phyloP scores from a whole-genome alignment of 2,888 invertebrate species.

The Spilarctia lutea region DNA sequence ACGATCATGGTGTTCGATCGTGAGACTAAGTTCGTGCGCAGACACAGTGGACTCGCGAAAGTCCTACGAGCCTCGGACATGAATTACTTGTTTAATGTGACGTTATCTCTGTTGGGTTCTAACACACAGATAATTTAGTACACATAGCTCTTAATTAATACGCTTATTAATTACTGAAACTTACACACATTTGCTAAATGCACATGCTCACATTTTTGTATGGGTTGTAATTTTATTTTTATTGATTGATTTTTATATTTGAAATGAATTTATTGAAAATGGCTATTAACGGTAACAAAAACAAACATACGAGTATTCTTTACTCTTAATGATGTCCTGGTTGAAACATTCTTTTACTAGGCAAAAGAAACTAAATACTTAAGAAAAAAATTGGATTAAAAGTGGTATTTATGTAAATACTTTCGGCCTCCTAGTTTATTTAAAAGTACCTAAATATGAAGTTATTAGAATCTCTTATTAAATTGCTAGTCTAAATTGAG shows the following conservation, averaged over 20 bases:
- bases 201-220: background rate
- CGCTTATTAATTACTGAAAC: background rate
- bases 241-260: background rate
- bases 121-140: background rate
- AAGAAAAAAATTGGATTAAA: background rate
- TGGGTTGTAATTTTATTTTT: background rate
- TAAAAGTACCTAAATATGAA: background rate
- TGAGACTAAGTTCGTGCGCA: slow-evolving; percentile 78
- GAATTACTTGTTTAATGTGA: slow-evolving; percentile 67
- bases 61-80: slow-evolving; percentile 61
- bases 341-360: background rate
- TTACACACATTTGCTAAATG: background rate
- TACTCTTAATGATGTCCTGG: background rate
- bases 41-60: slow-evolving; percentile 66
- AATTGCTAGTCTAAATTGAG: slow-evolving; percentile 23
- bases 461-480: background rate
- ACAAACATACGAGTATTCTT: background rate
- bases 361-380: too few species aligned
- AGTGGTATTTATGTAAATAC: background rate
- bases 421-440: background rate
- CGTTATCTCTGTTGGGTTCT: slow-evolving; percentile 53
- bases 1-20: slow-evolving; percentile 82
- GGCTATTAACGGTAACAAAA: background rate
- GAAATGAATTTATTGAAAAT: background rate
- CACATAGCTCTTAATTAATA: background rate